Conservation (phyloP, 2,113 vertebrate species). For the Poicephalus meyeri region DNA sequence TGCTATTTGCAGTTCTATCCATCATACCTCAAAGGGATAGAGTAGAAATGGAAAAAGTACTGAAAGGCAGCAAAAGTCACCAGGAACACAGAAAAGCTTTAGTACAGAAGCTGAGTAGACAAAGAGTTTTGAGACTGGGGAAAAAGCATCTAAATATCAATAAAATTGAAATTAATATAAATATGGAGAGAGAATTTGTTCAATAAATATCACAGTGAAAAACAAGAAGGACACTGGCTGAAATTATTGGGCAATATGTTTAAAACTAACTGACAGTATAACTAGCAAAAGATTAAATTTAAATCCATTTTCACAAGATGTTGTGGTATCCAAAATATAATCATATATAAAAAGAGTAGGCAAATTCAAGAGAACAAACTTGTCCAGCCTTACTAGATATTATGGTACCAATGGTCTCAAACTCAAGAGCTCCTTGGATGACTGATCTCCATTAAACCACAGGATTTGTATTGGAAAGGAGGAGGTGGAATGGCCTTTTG, state of each 20-base stretch:
- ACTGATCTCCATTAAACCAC: not conserved
- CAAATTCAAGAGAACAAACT: not conserved
- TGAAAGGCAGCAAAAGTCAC: not conserved
- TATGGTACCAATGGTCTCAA: not conserved
- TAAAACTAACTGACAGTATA: not conserved
- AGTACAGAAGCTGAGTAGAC: not conserved
- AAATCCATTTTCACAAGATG: not conserved
- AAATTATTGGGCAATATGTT: not conserved
- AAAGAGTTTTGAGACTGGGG: not conserved
- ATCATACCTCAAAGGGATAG: not conserved
- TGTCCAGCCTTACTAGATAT: not conserved
- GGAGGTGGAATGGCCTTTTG: not conserved
- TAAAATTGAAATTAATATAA: not conserved
- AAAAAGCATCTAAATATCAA: not conserved
- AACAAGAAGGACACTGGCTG: not conserved
- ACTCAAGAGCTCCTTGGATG: not conserved
- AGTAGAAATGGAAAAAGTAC: not conserved
- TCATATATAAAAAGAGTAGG: not conserved
- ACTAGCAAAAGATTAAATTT: not conserved
- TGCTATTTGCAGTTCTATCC: not conserved
- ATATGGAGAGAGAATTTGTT: not conserved
- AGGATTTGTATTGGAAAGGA: not conserved
- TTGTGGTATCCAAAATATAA: not conserved
- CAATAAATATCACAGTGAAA: not conserved
- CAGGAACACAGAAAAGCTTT: not conserved